These are phyloP conservation scores for Cichlasoma orientale DNA, from an alignment of 2,797 vertebrate species.

Conservation along the genomic window DNA sequence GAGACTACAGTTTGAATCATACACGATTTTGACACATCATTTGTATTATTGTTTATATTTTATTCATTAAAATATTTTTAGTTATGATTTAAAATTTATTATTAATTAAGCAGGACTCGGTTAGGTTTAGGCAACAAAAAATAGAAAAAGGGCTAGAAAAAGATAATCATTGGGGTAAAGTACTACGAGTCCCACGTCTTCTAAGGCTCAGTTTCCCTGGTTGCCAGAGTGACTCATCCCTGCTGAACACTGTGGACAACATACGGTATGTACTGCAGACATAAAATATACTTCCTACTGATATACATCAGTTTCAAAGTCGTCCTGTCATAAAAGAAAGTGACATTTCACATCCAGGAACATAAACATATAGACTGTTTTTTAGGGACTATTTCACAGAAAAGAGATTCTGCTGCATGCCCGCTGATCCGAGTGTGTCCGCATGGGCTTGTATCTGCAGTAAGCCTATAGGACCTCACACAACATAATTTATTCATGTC, in stretches of 20 bases:
- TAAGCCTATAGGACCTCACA: slow-evolving; percentile 50
- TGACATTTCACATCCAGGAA: no score
- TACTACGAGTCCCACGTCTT: neutral
- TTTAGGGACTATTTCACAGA: no score
- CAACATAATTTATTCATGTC: slow-evolving; percentile 67
- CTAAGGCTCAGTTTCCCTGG: neutral
- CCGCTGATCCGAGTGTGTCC: slow-evolving; percentile 18
- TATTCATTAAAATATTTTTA: neutral
- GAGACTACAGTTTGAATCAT: neutral
- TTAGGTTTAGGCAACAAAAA: neutral
- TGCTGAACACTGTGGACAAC: neutral
- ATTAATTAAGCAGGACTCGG: neutral
- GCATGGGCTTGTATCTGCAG: slow-evolving; percentile 29
- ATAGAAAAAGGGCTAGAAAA: neutral
- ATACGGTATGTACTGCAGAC: neutral
- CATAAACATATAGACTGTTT: no score
- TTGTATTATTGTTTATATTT: neutral
- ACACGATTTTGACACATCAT: neutral
- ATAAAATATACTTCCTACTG: neutral
- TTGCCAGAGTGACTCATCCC: neutral
- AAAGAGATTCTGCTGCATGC: neutral
- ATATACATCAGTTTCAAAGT: no score
- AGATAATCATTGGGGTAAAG: neutral
- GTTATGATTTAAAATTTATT: neutral
- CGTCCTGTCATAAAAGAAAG: no score